A percentile compares a stretch with the other conserved stretches of the same genome.
These are phyloP conservation scores for Cosmorhoe ocellata DNA, from an alignment of 2,888 invertebrate species.

Conservation along the genomic window DNA sequence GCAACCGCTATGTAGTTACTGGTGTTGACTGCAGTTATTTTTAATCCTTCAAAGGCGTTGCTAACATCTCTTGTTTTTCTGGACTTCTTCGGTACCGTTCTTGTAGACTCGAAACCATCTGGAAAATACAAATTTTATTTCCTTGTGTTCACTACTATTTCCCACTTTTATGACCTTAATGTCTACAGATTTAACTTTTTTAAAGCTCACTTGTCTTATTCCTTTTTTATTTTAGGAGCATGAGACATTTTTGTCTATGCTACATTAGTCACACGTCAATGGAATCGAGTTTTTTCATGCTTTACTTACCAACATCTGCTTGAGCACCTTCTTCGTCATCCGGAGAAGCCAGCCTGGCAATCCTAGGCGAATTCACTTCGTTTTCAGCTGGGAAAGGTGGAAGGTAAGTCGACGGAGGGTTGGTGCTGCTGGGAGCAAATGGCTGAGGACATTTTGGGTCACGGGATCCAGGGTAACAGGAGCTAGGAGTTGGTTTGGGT, in stretches of 20 bases:
- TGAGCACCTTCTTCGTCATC: constrained; percentile 57
- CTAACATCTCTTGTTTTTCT: constrained; percentile 63
- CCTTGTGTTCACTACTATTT: too few species aligned
- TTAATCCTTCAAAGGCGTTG: constrained; percentile 32
- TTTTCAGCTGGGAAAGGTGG: constrained; percentile 73
- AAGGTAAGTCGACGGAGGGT: constrained; percentile 72
- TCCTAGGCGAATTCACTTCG: constrained; percentile 57
- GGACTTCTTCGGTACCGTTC: constrained; percentile 61
- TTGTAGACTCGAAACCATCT: constrained; percentile 68
- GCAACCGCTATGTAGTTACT: constrained; percentile 55
- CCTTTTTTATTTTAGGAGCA: too few species aligned
- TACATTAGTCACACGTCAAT: too few species aligned
- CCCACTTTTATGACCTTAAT: too few species aligned
- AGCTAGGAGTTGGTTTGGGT: constrained; percentile 53
- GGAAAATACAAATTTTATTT: constrained; percentile 36
- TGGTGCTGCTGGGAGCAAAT: constrained; percentile 67
- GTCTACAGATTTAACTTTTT: too few species aligned
- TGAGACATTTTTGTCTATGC: too few species aligned
- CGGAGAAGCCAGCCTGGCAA: constrained; percentile 52
- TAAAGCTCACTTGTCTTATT: too few species aligned
- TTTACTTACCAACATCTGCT: constrained; percentile 53
- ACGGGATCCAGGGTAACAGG: constrained; percentile 69
- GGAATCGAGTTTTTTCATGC: too few species aligned
- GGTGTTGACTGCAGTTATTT: constrained; percentile 31
- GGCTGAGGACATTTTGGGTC: constrained; percentile 71